Evolutionary conservation across 1,140 invertebrate species (phyloP), one percentile per base, ranked within the genome.

Genomic region (Maconellicoccus hirsutus): DNA sequence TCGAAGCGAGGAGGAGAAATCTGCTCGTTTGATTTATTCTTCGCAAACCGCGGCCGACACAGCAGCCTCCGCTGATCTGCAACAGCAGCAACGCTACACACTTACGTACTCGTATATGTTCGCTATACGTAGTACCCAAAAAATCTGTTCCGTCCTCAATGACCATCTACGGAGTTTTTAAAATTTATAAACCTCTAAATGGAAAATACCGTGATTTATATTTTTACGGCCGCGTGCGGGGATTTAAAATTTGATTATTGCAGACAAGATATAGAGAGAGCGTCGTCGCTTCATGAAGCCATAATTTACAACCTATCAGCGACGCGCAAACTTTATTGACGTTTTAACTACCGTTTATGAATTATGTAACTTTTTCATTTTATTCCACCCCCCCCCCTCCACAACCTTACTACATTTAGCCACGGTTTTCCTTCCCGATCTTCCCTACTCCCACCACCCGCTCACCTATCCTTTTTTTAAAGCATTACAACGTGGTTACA

Each of bases 231-330:
- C 42, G n/a, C 16, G 42, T 52, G n/a, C n/a, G 42, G 6, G 42
- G 42, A 52, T 52, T 52, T 52, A 52, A 52, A 52, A 52, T 52
- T 52, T 52, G 42, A 52, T 52, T 52, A 52, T 52, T 52, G n/a
- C 42, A 19, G 42, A 19, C 42, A 52, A 52, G 42, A 19, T 52
- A 52, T 8, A 14, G 42, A 19, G 42, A 52, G n/a, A 16, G 42
- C 6, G 42, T 33, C 12, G 29, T 12, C 2, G 42, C 42, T 52
- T 52, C 42, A 52, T 52, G 42, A 52, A 52, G 42, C 42, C n/a
- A 52, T 52, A 52, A 16, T 52, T 52, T 19, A 52, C 12, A 52
- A 52, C 42, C 42, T 52, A 52, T 52, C 42, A 52, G 42, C 42
- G 16, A 52, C 4, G 42, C 42, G 42, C 42, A 52, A 52, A 52